Conservation (phyloP, 1,140 invertebrate species). For the Parasteatoda tepidariorum region DNA sequence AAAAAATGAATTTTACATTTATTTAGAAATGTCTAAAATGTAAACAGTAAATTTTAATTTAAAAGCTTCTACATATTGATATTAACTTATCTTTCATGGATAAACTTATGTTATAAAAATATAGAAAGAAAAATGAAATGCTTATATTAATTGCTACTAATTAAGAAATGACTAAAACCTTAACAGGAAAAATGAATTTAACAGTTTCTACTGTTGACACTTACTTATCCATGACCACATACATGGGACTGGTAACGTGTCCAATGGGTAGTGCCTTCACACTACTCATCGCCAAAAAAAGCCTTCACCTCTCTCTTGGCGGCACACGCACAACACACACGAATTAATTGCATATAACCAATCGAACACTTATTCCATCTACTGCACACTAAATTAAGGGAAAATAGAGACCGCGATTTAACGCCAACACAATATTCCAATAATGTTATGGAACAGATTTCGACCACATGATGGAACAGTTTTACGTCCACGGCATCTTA, state of each 20-base stretch:
- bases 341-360: conserved; percentile 33
- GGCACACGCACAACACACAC: conserved; percentile 46
- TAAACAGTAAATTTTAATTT: too few relatives aligned
- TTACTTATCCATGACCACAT: conserved; percentile 59
- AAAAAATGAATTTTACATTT: too few relatives aligned
- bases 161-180: too few relatives aligned
- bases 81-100: too few relatives aligned
- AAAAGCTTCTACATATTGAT: too few relatives aligned
- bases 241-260: conserved; percentile 51
- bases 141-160: too few relatives aligned
- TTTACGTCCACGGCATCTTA: conserved; percentile 11
- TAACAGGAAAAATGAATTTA: too few relatives aligned
- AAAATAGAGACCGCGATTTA: conserved; percentile 13
- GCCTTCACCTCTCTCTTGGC: conserved; percentile 3
- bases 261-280: conserved; percentile 55
- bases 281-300: conserved; percentile 58
- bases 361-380: conserved; percentile 58
- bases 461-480: conserved; percentile 21
- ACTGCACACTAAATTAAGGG: conserved; percentile 44
- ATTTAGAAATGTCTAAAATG: too few relatives aligned
- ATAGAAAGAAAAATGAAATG: too few relatives aligned
- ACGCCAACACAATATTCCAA: not conserved
- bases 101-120: too few relatives aligned
- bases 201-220: too few relatives aligned
- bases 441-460: not conserved